Percentiles rank a stretch among this genome's conserved stretches.
phyloP scores from a whole-genome alignment of 2,888 invertebrate genomes.

The Drosophila tanythrix region DNA sequence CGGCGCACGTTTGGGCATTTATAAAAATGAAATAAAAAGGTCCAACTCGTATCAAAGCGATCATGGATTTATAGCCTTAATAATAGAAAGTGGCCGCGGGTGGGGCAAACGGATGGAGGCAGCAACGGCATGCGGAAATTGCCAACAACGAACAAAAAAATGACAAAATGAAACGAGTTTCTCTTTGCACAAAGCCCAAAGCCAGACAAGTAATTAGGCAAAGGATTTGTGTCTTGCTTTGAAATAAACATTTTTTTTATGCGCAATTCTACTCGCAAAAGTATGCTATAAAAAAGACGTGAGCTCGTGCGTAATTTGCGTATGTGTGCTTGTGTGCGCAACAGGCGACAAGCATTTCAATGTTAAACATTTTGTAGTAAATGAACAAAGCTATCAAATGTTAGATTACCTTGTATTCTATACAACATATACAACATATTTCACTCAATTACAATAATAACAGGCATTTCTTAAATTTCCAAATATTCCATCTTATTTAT shows the following conservation, averaged over 20 bases:
- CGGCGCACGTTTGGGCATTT: constrained; percentile 67
- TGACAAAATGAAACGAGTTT: constrained; percentile 40
- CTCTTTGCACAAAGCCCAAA: constrained; percentile 36
- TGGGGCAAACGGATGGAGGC: constrained; percentile 11
- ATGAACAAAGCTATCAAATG: background rate
- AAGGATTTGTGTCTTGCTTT: constrained; percentile 70
- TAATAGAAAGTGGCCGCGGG: constrained; percentile 59
- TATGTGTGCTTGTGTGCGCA: constrained; percentile 20
- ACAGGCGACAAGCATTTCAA: constrained; percentile 49
- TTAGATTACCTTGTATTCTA: no score
- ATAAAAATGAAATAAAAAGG: constrained; percentile 64
- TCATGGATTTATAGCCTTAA: constrained; percentile 81
- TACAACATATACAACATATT: background rate
- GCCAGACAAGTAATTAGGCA: constrained; percentile 77
- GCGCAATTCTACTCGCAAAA: constrained; percentile 31
- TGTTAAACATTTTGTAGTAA: background rate
- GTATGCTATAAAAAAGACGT: constrained; percentile 65
- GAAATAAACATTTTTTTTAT: constrained; percentile 59
- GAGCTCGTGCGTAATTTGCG: constrained; percentile 41
- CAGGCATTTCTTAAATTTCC: background rate
- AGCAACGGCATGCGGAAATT: constrained; percentile 50
- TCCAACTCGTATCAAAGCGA: constrained; percentile 76
- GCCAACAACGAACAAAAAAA: constrained; percentile 37
- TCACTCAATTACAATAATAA: background rate
- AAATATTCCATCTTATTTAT: background rate